Base-by-base conservation (phyloP, 2,888 invertebrate genomes). In the Synergus gifuensis region DNA sequence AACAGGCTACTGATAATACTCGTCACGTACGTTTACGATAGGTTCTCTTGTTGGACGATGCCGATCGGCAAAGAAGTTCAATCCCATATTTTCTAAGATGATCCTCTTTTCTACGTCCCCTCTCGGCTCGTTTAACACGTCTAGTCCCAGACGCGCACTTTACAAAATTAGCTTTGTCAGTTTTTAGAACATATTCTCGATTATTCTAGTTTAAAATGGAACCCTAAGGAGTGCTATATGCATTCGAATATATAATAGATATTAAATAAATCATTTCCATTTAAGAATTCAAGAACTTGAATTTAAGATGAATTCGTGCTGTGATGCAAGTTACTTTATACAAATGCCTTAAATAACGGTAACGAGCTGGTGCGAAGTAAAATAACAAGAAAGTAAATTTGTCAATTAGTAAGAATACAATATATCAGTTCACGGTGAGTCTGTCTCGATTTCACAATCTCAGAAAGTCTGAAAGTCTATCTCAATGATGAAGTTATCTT, bases 161-260 rank as follows among this genome's bases (percentile, higher is more conserved):
- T 83, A 80, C 83, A 83, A 89, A 88, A 90, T 87, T 87, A 88
- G 86, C 88, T 88, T 87, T 84, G 89, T 89, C 90, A 89, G 89
- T 88, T 81, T 78, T 84, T 85, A 64, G 18, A 66, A 54, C 66
- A 77, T 46, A 46, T 77, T 63, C 36, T 63, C 78, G 67, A 79
- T 77, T 40, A 69, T 78, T 79, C 63, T 69, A 63, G 36, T 79
- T 79, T 54, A n/a, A 69, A 76, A 36, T 78, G 18, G 77, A 76
- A 76, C 66, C 54, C 76, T 58, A 12, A 60, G 67, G 66, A 73
- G 16, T 77, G 76, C 62, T 77, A 60, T 36, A 9, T 28, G 62
- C 28, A 62, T 22, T 14, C 5, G 12, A 14, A 62, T 14, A 14
- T 62, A 36, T 36, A 36, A 5, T 36, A 36, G 5, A 7, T 7